Base-by-base conservation (phyloP, 2,888 invertebrate genomes). In the Plagodis dolabraria region DNA sequence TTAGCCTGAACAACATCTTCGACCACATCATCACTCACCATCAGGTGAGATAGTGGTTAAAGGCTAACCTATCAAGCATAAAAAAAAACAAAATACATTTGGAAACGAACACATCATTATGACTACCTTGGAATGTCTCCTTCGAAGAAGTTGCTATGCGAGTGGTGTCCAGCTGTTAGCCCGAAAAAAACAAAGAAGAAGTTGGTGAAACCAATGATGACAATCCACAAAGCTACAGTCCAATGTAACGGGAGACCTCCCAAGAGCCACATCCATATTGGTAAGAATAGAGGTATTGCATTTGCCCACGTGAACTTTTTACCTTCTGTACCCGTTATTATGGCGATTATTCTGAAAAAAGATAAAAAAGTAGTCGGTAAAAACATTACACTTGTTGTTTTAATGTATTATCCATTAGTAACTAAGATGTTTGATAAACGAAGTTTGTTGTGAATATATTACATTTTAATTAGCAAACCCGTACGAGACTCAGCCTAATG, bases 91-190 rank as follows among this genome's bases (percentile, higher is more conserved):
- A n/a, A n/a, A n/a, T n/a, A n/a, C n/a, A n/a, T n/a, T n/a, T n/a
- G n/a, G n/a, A 22, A 2, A 22, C 22, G 22, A 22, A 22, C 4
- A 22, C 22, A 22, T 22, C 1, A 22, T 22, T 22, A 22, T 22
- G 22, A 22, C 22, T 87, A 95, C 95, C 95, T 94, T 10, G 94
- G 93, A 34, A 94, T 82, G 82, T 97, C 97, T 7, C 97, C 97
- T 74, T 97, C 97, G 74, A 97, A 97, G 82, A 96, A 96, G 59
- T 96, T 95, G 38, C 94, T 94, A 0, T 97, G 96, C 72, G 96
- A 95, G 76, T 97, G 97, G 86, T 97, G 97, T 0, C 96, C 97
- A 5, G 96, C 97, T 65, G 95, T 96, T 43, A 97, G 70, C 0
- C 96, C 97, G 61, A 95, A 94, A 0, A 94, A 60, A 5, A 90